Percentiles rank a stretch among this genome's conserved stretches.
These are phyloP conservation scores for Mormyrus proboscirostris DNA, from an alignment of 2,797 vertebrate genomes.

Conservation along the genomic window DNA sequence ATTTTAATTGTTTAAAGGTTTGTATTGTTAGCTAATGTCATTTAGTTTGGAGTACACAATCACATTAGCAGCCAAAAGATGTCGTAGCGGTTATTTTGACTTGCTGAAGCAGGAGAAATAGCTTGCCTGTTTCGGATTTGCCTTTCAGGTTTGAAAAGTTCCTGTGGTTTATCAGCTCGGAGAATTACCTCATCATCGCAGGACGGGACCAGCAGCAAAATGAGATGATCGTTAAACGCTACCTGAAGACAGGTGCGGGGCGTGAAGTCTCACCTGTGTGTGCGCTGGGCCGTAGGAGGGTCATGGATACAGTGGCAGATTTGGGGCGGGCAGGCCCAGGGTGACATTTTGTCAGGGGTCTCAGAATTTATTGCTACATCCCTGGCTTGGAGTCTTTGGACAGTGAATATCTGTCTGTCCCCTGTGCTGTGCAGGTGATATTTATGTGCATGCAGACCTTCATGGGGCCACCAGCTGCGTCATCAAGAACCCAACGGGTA, in stretches of 20 bases:
- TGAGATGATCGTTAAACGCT: conserved; percentile 94
- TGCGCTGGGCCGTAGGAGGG: neutral
- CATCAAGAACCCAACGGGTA: conserved; percentile 92
- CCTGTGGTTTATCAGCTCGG: conserved; percentile 96
- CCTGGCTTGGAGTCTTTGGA: neutral
- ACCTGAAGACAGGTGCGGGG: conserved; percentile 73
- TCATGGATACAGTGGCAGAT: neutral
- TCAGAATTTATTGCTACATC: neutral
- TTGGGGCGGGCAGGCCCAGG: neutral
- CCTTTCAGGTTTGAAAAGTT: conserved; percentile 95
- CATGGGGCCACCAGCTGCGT: conserved; percentile 95
- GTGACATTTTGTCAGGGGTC: neutral
- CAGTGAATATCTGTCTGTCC: neutral
- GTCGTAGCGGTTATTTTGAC: neutral
- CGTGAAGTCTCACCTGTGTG: neutral
- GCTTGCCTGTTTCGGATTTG: neutral
- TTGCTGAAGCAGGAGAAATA: neutral
- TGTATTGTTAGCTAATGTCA: neutral
- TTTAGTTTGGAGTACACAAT: neutral
- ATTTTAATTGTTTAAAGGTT: neutral
- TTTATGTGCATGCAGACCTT: conserved; percentile 93
- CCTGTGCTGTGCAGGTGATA: conserved; percentile 66
- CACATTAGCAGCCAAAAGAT: neutral
- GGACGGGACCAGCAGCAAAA: conserved; percentile 98
- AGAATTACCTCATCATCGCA: conserved; percentile 92